phyloP scores from a whole-genome alignment of 2,113 vertebrate species.

The Dendropsophus ebraccatus region DNA sequence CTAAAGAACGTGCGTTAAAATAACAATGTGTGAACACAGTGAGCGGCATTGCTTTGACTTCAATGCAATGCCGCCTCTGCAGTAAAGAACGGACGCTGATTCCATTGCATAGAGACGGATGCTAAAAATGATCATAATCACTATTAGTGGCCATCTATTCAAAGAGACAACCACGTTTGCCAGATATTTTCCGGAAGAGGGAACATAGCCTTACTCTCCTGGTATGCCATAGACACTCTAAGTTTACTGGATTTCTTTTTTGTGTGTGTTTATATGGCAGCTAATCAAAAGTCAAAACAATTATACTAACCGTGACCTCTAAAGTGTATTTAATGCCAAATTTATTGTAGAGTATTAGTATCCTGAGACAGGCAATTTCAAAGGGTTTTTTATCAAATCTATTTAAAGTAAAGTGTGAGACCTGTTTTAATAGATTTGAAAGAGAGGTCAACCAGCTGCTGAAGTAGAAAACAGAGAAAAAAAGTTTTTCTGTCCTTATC shows the following conservation, averaged over 20 bases:
- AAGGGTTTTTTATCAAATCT: slow-evolving; percentile 48
- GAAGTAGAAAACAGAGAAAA: neutral
- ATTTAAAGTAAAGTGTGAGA: slow-evolving; percentile 37
- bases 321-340: slow-evolving; percentile 32
- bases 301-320: slow-evolving; percentile 27
- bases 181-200: no score
- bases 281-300: slow-evolving; percentile 7
- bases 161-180: no score
- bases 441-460: slow-evolving; percentile 5
- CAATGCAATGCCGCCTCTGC: no score
- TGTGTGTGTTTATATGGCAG: neutral
- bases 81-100: no score
- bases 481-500: neutral
- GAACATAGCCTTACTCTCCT: neutral
- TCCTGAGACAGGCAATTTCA: slow-evolving; percentile 33
- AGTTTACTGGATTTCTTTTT: neutral
- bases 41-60: no score
- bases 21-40: no score
- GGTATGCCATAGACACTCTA: neutral
- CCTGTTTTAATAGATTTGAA: slow-evolving; percentile 39
- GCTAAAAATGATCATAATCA: no score
- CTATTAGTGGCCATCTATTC: no score
- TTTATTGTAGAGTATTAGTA: slow-evolving; percentile 41
- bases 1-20: no score
- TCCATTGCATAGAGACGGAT: no score